Conservation (phyloP, 2,888 invertebrate species). For the Baronia brevicornis region DNA sequence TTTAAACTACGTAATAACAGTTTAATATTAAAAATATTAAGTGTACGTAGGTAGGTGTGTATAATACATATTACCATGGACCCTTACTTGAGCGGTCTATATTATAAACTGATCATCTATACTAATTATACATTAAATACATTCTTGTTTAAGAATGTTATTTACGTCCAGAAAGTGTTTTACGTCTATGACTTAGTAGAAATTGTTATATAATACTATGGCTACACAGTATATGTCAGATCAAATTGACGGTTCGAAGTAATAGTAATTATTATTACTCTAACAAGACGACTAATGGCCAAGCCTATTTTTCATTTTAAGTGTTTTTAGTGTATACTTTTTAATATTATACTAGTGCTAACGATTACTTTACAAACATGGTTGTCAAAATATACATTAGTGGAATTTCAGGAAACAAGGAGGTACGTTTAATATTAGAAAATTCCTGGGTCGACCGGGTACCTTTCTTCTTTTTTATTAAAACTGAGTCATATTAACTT, state of each 20-base stretch:
- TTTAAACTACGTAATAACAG: too few relatives aligned
- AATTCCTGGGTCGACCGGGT: constrained; percentile 56
- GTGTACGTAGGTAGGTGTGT: too few relatives aligned
- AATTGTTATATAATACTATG: constrained; percentile 14
- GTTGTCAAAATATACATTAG: constrained; percentile 94
- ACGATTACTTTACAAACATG: constrained; percentile 73
- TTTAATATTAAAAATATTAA: too few relatives aligned
- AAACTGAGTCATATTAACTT: constrained; percentile 55
- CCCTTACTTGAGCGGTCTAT: too few relatives aligned
- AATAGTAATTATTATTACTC: constrained; percentile 49
- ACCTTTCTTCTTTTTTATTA: constrained; percentile 46
- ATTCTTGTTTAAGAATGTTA: too few relatives aligned
- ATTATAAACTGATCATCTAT: too few relatives aligned
- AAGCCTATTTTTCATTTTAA: constrained; percentile 65
- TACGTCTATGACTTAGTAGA: constrained; percentile 2
- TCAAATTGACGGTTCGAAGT: constrained; percentile 15
- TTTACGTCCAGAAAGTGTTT: too few relatives aligned
- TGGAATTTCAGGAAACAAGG: constrained; percentile 95
- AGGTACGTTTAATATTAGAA: constrained; percentile 80
- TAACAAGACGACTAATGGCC: constrained; percentile 59
- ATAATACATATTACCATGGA: too few relatives aligned
- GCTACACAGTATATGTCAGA: constrained; percentile 35
- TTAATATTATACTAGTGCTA: constrained; percentile 38
- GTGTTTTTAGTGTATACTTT: constrained; percentile 43
- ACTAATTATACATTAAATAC: too few relatives aligned